These are phyloP conservation scores for Craseonycteris thonglongyai DNA, from an alignment of 2,113 vertebrate genomes.

Conservation along the genomic window DNA sequence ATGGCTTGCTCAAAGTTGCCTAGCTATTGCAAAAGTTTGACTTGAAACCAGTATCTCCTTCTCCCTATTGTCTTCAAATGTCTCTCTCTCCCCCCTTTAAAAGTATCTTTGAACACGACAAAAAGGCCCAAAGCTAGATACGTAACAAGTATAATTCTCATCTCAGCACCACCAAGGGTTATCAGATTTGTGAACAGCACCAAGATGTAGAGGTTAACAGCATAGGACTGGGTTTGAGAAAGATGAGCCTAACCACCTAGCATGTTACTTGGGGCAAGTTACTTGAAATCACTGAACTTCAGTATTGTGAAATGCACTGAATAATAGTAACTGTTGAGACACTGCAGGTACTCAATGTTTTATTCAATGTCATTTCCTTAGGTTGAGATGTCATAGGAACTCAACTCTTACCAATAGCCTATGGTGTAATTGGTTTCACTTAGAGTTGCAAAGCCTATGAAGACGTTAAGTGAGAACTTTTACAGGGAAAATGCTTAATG, in stretches of 20 bases:
- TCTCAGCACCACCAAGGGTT: neutral
- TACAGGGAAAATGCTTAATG: neutral
- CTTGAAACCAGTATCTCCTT: neutral
- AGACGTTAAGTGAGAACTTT: neutral
- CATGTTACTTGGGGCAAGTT: neutral
- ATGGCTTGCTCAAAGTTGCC: neutral
- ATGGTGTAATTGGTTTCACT: neutral
- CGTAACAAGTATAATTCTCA: neutral
- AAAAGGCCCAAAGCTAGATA: neutral
- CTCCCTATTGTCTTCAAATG: neutral
- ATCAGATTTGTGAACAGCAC: neutral
- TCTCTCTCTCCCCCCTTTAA: neutral
- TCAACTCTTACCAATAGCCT: neutral
- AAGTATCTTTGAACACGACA: neutral
- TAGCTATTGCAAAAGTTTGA: neutral
- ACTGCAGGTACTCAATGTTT: neutral
- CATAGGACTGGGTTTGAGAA: neutral
- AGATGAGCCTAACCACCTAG: neutral
- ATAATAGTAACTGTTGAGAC: neutral
- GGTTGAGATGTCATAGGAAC: neutral
- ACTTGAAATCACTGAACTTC: neutral
- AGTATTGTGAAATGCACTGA: neutral
- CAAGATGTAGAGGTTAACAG: neutral
- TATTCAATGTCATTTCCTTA: neutral
- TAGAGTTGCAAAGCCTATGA: neutral